These are phyloP conservation scores for Aleiodes testaceus DNA, from an alignment of 2,888 invertebrate species.

Conservation along the genomic window DNA sequence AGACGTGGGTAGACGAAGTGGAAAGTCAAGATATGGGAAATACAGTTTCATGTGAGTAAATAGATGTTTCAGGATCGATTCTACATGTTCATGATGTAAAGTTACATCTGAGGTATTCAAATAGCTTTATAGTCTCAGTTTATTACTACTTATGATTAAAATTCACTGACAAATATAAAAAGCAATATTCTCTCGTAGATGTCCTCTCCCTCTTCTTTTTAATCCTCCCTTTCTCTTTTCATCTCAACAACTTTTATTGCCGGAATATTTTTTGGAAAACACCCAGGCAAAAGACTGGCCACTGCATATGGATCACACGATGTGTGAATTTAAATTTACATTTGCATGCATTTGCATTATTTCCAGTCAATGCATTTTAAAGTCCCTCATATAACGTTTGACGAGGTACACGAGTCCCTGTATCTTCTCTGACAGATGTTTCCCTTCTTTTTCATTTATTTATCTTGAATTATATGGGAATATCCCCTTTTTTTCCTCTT, in stretches of 20 bases:
- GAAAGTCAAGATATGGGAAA: conserved; percentile 53
- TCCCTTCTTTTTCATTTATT: too few relatives aligned
- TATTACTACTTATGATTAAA: neutral
- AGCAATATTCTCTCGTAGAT: neutral
- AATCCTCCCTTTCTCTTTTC: neutral
- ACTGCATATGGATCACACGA: conserved; percentile 15
- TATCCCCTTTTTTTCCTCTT: too few relatives aligned
- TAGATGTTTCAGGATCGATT: conserved; percentile 11
- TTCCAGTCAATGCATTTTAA: conserved; percentile 10
- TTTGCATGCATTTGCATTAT: conserved; percentile 23
- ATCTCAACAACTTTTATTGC: neutral
- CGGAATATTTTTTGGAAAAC: neutral
- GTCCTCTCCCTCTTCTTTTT: neutral
- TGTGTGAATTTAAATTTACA: conserved; percentile 15
- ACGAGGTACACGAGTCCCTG: too few relatives aligned
- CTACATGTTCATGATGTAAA: neutral
- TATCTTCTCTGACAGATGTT: too few relatives aligned
- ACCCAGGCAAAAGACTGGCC: neutral
- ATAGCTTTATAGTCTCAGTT: too few relatives aligned
- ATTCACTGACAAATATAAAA: neutral
- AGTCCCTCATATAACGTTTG: too few relatives aligned
- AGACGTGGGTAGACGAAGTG: conserved; percentile 45
- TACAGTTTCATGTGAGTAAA: conserved; percentile 23
- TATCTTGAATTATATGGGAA: too few relatives aligned
- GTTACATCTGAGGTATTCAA: too few relatives aligned